These are phyloP conservation scores for Volucella inflata DNA, from an alignment of 2,888 invertebrate species.

Conservation along the genomic window DNA sequence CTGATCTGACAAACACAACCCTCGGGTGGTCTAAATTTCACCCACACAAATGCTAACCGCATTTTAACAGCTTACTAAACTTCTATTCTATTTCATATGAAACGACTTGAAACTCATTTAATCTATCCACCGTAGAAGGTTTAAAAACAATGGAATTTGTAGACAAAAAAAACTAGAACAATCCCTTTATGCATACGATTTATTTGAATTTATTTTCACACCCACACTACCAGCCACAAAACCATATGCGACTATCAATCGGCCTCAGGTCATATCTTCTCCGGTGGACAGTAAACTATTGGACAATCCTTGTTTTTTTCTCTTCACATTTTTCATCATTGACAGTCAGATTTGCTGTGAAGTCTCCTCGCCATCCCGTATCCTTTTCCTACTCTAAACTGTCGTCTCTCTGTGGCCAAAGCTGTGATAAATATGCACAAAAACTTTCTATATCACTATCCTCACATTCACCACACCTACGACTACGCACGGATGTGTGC, in stretches of 20 bases:
- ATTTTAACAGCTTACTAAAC: too few relatives aligned
- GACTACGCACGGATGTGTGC: constrained; percentile 9
- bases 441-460: neutral
- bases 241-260: neutral
- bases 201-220: neutral
- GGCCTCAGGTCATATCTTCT: constrained; percentile 35
- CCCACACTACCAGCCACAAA: neutral
- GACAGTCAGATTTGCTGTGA: constrained; percentile 27
- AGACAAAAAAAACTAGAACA: constrained; percentile 2
- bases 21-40: too few relatives aligned
- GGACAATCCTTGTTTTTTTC: constrained; percentile 45
- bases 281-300: constrained; percentile 40
- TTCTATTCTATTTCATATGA: too few relatives aligned
- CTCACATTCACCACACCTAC: neutral
- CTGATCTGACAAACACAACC: too few relatives aligned
- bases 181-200: constrained; percentile 41
- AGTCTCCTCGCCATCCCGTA: neutral
- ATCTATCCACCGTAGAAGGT: constrained; percentile 1
- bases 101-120: neutral
- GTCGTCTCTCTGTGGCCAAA: constrained; percentile 34
- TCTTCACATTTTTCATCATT: constrained; percentile 22
- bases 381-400: neutral
- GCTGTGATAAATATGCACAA: constrained; percentile 57
- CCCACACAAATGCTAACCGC: too few relatives aligned
- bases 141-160: constrained; percentile 1